Base-by-base conservation (phyloP, 2,888 invertebrate genomes). In the Lordiphosa fenestrarum region DNA sequence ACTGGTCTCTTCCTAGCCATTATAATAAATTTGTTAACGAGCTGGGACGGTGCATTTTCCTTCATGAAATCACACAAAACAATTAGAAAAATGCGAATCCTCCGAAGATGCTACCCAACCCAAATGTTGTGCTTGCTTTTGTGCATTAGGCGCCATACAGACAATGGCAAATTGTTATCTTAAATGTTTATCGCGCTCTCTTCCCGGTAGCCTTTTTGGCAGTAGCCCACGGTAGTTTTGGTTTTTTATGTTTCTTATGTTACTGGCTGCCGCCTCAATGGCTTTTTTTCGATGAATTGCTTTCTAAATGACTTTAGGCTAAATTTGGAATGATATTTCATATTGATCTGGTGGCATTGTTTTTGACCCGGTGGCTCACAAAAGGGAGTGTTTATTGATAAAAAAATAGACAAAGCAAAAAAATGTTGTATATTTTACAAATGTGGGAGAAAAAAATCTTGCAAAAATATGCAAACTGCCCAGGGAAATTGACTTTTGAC, bases 281-380 rank as follows among this genome's bases (percentile, higher is more conserved):
- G 55, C 46, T 54, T 15, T 42, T 15, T 42, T 6, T 66, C 68
- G 66, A 73, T 81, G 64, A 66, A 82, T 74, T 75, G 87, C 85
- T 85, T 85, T 85, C 85, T 85, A 86, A 86, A 86, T 76, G 72
- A 66, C 86, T 72, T 53, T 53, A 25, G 84, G 85, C 84, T 44
- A 69, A 60, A 53, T 64, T 59, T 63, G 60, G 67, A 71, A 70
- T 84, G 75, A 68, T 77, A 84, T 75, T 84, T 74, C 48, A 71
- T 71, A 73, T 72, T 48, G 55, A 65, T 73, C 67, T 67, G 12
- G 48, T 39, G 40, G 59, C 70, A 64, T 70, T 71, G 57, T 69
- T 59, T 62, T 36, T 47, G 47, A 36, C 36, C 21, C 33, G 66
- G 49, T 65, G 65, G 57, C 57, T 38, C 46, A 42, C 50, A 56